Conservation (phyloP, 1,140 invertebrate genomes). For the Arion vulgaris region DNA sequence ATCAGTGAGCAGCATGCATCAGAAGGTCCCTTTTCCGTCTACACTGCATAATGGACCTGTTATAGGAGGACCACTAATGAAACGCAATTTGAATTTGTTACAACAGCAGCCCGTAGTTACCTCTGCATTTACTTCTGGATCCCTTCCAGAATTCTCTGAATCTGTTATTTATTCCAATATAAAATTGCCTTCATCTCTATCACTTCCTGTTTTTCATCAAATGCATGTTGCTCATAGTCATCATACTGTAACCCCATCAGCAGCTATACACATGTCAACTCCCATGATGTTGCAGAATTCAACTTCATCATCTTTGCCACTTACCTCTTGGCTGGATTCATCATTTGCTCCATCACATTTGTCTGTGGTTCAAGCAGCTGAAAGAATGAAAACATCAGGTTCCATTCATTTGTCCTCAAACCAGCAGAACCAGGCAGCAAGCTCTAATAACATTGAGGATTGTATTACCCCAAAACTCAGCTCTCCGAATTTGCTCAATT, state of each 20-base stretch:
- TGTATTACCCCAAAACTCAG: neutral
- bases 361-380: neutral
- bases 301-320: too few relatives aligned
- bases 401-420: neutral
- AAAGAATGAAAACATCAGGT: neutral
- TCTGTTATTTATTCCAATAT: slow-evolving; percentile 25
- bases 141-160: neutral
- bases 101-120: neutral
- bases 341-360: neutral
- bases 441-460: neutral
- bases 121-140: neutral
- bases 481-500: slow-evolving; percentile 46
- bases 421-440: slow-evolving; percentile 32
- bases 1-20: neutral
- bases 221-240: neutral
- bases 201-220: neutral
- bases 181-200: neutral
- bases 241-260: neutral
- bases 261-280: neutral
- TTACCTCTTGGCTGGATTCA: neutral
- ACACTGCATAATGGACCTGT: neutral
- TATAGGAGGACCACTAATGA: neutral
- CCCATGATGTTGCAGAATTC: too few relatives aligned
- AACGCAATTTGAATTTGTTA: neutral
- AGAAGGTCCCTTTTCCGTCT: neutral